Evolutionary conservation across 2,113 vertebrate species (phyloP).

Genomic region (Trematocara zebra): DNA sequence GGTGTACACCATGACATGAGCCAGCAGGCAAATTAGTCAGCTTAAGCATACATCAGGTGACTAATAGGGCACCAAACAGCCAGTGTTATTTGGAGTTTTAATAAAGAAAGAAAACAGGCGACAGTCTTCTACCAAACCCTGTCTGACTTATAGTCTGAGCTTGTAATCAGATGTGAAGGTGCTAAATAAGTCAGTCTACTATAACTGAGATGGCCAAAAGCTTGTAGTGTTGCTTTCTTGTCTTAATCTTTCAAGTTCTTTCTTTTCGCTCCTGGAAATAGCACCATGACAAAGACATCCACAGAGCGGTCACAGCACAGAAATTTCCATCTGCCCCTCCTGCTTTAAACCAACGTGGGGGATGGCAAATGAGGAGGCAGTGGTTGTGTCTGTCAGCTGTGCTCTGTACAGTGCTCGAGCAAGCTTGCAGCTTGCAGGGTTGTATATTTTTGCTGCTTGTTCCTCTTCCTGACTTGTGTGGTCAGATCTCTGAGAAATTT

Average conservation of each 20-base stretch:
- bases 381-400: neutral
- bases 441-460: constrained; percentile 7
- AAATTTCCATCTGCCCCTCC: constrained; percentile 18
- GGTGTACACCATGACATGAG: neutral
- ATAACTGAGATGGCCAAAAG: neutral
- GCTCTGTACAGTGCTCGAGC: neutral
- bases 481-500: constrained; percentile 1
- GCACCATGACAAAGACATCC: neutral
- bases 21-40: neutral
- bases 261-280: neutral
- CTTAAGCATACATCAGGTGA: neutral
- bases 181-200: neutral
- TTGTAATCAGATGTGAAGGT: neutral
- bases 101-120: neutral
- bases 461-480: neutral
- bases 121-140: neutral
- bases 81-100: neutral
- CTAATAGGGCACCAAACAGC: neutral
- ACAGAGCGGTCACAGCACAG: neutral
- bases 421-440: neutral
- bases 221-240: neutral
- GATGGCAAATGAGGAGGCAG: neutral
- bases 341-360: neutral
- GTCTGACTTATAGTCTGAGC: neutral
- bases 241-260: neutral